phyloP scores from a whole-genome alignment of 2,888 invertebrate genomes.

The Gnatocerus cornutus region DNA sequence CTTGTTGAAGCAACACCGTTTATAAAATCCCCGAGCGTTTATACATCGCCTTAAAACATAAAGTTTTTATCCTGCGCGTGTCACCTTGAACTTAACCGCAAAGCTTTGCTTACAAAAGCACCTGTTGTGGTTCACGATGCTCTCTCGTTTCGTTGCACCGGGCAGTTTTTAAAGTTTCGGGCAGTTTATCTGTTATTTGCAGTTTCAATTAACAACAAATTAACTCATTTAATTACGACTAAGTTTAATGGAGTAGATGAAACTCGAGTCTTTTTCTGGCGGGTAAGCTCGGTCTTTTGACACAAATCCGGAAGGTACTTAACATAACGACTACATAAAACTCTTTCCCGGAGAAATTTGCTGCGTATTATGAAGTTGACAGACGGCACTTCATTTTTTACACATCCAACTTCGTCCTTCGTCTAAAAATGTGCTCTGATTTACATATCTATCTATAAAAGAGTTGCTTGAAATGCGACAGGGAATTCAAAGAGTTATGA shows the following conservation, averaged over 20 bases:
- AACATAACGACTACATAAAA: slow-evolving; percentile 25
- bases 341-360: slow-evolving; percentile 37
- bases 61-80: slow-evolving; percentile 52
- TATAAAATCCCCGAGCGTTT: slow-evolving; percentile 46
- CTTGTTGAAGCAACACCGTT: slow-evolving; percentile 41
- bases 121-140: slow-evolving; percentile 52
- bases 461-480: not conserved
- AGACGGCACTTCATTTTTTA: slow-evolving; percentile 25
- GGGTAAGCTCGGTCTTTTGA: slow-evolving; percentile 11
- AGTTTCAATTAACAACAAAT: slow-evolving; percentile 43
- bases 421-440: not conserved
- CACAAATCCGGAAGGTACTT: slow-evolving; percentile 34
- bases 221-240: slow-evolving; percentile 38
- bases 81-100: slow-evolving; percentile 53
- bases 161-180: slow-evolving; percentile 38
- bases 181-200: slow-evolving; percentile 30
- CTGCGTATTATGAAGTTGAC: slow-evolving; percentile 37
- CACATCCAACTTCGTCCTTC: slow-evolving; percentile 10
- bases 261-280: not conserved
- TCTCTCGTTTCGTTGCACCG: slow-evolving; percentile 49
- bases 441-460: slow-evolving; percentile 25
- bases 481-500: not conserved
- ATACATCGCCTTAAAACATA: slow-evolving; percentile 48
- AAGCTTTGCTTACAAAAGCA: slow-evolving; percentile 53
- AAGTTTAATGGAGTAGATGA: slow-evolving; percentile 25